phyloP scores from a whole-genome alignment of 2,113 vertebrate species.

The Sylvietta virens region DNA sequence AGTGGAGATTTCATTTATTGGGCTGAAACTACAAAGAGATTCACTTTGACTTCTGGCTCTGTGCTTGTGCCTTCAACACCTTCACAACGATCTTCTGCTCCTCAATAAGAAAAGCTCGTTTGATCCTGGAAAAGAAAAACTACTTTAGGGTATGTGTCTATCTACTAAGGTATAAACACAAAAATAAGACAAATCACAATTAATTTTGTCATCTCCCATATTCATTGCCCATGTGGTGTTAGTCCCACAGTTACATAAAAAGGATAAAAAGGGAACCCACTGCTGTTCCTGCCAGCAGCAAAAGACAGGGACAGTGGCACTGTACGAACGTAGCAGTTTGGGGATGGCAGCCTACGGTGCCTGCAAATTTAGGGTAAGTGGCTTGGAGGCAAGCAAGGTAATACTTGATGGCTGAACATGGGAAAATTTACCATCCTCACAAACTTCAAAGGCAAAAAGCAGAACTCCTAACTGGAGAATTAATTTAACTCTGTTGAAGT shows the following conservation, averaged over 20 bases:
- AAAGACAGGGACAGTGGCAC: not conserved
- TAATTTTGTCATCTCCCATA: not conserved
- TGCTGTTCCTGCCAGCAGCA: not conserved
- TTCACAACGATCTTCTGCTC: conserved; percentile 99
- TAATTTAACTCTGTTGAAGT: not conserved
- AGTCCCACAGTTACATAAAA: not conserved
- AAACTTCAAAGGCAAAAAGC: not conserved
- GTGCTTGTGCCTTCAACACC: conserved; percentile 98
- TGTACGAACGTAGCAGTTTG: rapidly evolving
- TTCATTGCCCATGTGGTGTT: rapidly evolving
- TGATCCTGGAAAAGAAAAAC: conserved; percentile 81
- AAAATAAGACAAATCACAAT: not conserved
- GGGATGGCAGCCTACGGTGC: not conserved
- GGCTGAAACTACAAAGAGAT: conserved; percentile 71
- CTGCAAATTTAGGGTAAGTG: not conserved
- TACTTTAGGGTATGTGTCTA: not conserved
- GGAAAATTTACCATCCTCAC: not conserved
- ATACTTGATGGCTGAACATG: not conserved
- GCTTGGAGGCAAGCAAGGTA: not conserved
- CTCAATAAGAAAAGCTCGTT: conserved; percentile 97
- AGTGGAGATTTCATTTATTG: conserved; percentile 80
- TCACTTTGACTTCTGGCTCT: conserved; percentile 98
- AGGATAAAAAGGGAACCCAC: not conserved
- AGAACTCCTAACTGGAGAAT: not conserved
- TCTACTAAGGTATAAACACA: not conserved